Evolutionary conservation across 2,888 invertebrate species (phyloP), one percentile per base, ranked within the genome.

Genomic region (Eristalis arbustorum): DNA sequence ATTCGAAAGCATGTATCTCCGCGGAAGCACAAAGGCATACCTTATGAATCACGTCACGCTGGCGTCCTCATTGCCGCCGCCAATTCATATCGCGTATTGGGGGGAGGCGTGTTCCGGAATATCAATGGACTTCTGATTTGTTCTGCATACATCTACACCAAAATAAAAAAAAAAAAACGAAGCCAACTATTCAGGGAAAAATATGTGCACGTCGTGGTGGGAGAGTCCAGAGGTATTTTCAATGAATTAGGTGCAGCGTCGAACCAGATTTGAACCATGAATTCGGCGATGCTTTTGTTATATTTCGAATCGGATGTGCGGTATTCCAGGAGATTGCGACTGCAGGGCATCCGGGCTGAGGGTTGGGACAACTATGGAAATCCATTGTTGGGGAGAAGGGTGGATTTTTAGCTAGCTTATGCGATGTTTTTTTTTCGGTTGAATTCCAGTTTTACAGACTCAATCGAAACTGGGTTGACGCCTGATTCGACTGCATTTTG

Each of bases 81-180:
- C 37, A 13, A 37, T 37, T 37, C 37, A 13, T 13, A 37, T 11
- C 37, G 37, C 37, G 37, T 11, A 13, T 37, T 13, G 25, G 59
- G 57, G 13, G 57, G 10, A 22, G 57, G 25, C 59, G 59, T 22
- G 25, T 11, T 11, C 13, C 10, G 59, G 25, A 71, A 77, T 71
- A 31, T 64, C 25, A 56, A 28, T 34, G 68, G 62, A 62, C 68
- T 56, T 67, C 49, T 68, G 76, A 76, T 76, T 68, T 68, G 61
- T 18, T 18, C 59, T 62, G 68, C 68, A 68, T 40, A 25, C 25
- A 62, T 72, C n/a, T 37, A 37, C 56, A 37, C 6, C n/a, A n/a
- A n/a, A n/a, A n/a, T n/a, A n/a, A n/a, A n/a, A n/a, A n/a, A n/a
- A n/a, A 49, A 66, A 67, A 75, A 42, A 6, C 1, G 25, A 59